A percentile compares a stretch with the other conserved stretches of the same genome.
Evolutionary conservation across 2,113 vertebrate genomes (phyloP).

Genomic region (Melanostigma gelatinosum): DNA sequence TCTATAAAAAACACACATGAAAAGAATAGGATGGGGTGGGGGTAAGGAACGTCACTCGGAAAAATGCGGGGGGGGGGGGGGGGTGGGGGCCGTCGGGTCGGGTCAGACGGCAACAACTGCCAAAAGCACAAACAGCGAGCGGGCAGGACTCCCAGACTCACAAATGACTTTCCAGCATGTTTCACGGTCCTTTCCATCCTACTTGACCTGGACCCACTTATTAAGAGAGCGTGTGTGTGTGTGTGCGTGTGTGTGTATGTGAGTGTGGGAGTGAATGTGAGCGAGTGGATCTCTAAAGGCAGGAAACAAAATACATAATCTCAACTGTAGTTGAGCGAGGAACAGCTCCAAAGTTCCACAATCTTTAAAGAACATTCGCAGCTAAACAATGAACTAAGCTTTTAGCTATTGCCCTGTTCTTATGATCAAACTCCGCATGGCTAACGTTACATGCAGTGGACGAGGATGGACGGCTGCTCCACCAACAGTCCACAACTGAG

Average conservation of each 20-base stretch:
- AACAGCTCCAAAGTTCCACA: background rate
- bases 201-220: constrained; percentile 38
- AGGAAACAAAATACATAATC: background rate
- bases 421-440: too few relatives aligned
- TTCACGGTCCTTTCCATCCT: constrained; percentile 28
- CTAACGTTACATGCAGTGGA: too few relatives aligned
- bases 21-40: constrained; percentile 46
- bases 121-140: constrained; percentile 3
- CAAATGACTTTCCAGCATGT: constrained; percentile 50
- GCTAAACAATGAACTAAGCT: too few relatives aligned
- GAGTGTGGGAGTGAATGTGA: background rate
- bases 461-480: too few relatives aligned
- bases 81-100: constrained; percentile 37
- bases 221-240: background rate
- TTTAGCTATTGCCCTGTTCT: too few relatives aligned
- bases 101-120: constrained; percentile 1
- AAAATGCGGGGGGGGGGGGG: constrained; percentile 59
- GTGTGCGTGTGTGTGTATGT: background rate
- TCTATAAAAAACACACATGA: constrained; percentile 65
- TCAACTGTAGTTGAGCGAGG: too few relatives aligned
- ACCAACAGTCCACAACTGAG: too few relatives aligned
- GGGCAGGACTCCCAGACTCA: background rate
- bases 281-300: background rate
- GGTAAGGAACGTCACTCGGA: constrained; percentile 70
- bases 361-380: too few relatives aligned